Evolutionary conservation across 2,888 invertebrate genomes (phyloP).

Genomic region (Homarus gammarus): DNA sequence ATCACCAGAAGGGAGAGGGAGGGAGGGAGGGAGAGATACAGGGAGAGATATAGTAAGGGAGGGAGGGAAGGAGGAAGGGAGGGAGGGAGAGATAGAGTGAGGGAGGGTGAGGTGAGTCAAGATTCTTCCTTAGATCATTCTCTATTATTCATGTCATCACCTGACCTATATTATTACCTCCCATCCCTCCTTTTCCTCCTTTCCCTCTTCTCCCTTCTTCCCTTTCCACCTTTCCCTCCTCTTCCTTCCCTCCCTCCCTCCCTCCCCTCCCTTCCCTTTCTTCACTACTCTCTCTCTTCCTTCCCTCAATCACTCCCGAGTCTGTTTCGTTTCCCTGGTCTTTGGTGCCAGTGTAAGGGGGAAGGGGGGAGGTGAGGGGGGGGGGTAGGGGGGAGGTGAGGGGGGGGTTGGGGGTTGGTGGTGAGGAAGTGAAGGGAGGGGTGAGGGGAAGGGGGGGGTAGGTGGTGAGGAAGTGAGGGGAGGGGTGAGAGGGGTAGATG

Average conservation of each 20-base stretch:
- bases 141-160: not conserved
- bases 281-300: not conserved
- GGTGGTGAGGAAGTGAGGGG: too few species aligned
- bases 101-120: conserved; percentile 13
- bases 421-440: too few species aligned
- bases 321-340: too few species aligned
- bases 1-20: conserved; percentile 26
- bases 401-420: too few species aligned
- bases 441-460: too few species aligned
- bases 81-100: conserved; percentile 43
- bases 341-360: too few species aligned
- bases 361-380: too few species aligned
- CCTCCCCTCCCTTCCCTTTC: not conserved
- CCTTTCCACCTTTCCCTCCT: not conserved
- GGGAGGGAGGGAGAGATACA: conserved; percentile 28
- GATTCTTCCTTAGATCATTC: not conserved
- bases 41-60: conserved; percentile 27
- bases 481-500: too few species aligned
- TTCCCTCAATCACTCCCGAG: too few species aligned
- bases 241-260: not conserved
- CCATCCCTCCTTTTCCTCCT: not conserved
- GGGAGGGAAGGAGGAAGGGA: conserved; percentile 39
- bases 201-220: not conserved
- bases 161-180: not conserved
- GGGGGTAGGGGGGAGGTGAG: too few species aligned